Evolutionary conservation across 2,113 vertebrate genomes (phyloP), one percentile per base, ranked within the genome.

Genomic region (Sinocyclocheilus grahami): DNA sequence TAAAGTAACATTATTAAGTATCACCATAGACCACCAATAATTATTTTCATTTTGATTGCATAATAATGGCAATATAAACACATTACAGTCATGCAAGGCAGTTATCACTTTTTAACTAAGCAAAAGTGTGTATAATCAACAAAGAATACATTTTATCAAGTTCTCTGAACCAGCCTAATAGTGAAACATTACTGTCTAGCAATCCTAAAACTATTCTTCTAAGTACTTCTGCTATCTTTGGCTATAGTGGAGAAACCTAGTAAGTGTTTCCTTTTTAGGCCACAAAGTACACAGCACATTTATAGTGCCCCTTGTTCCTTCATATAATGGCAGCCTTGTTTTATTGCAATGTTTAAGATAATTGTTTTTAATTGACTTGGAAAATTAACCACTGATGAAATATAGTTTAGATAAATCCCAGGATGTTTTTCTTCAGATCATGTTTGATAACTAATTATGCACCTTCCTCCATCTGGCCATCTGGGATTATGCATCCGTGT

Each of bases 231-330:
- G 51, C 67, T 74, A 74, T 83, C 65, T 60, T 69, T 33, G 67
- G 51, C 67, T 58, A 83, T 58, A 83, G 51, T n/a, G 11, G 33
- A 53, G 51, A 53, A 53, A 30, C 63, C 1, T 51, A 82, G 82
- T 83, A 88, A 83, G 89, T 10, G 83, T 89, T 91, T 83, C 93
- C 93, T 92, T 94, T 94, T 94, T 93, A 91, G 93, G 93, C 87
- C 89, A 86, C 87, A 86, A 88, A 81, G 33, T 86, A 78, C 63
- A 86, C 85, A 72, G 92, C 93, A 94, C 94, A 94, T 95, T 93
- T 95, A 94, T 93, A 90, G 88, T 5, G 60, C 84, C 90, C 90
- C 90, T 92, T 92, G 91, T 92, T 93, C 91, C 89, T 20, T 55
- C 8, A 83, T 86, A 88, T 90, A 87, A 92, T 90, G 89, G 89